Evolutionary conservation across 2,888 invertebrate genomes (phyloP).

Genomic region (Agrotis exclamationis): DNA sequence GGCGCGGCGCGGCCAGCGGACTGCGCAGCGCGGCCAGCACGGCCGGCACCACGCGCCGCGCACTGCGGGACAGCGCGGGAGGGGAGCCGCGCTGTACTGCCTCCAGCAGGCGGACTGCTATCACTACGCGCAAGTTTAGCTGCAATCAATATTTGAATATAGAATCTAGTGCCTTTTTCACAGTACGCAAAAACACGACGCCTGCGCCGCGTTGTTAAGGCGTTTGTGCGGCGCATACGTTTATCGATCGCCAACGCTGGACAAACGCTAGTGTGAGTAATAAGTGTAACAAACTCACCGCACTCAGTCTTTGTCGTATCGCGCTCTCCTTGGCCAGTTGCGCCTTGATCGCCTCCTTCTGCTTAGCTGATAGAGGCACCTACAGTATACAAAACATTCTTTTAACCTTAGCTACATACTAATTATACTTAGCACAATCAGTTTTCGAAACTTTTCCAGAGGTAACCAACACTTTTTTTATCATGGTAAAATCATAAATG

Average conservation of each 20-base stretch:
- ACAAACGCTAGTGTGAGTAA: too few species aligned
- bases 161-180: neutral
- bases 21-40: slow-evolving; percentile 93
- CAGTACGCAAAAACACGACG: too few species aligned
- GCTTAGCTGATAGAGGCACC: slow-evolving; percentile 94
- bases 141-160: slow-evolving; percentile 49
- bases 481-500: too few species aligned
- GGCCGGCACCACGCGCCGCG: slow-evolving; percentile 76
- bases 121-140: slow-evolving; percentile 78
- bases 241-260: too few species aligned
- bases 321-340: slow-evolving; percentile 96
- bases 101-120: slow-evolving; percentile 87
- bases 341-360: slow-evolving; percentile 97
- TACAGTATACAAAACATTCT: slow-evolving; percentile 51
- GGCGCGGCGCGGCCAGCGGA: slow-evolving; percentile 94
- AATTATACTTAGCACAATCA: too few species aligned
- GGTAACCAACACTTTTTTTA: too few species aligned
- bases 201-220: too few species aligned
- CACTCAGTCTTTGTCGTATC: slow-evolving; percentile 93
- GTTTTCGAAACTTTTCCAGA: too few species aligned
- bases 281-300: slow-evolving; percentile 89
- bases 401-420: too few species aligned
- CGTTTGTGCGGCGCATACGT: too few species aligned
- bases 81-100: slow-evolving; percentile 88
- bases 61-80: slow-evolving; percentile 73